These are phyloP conservation scores for Paramormyrops hopkinsi DNA, from an alignment of 2,797 vertebrate genomes.

Conservation along the genomic window DNA sequence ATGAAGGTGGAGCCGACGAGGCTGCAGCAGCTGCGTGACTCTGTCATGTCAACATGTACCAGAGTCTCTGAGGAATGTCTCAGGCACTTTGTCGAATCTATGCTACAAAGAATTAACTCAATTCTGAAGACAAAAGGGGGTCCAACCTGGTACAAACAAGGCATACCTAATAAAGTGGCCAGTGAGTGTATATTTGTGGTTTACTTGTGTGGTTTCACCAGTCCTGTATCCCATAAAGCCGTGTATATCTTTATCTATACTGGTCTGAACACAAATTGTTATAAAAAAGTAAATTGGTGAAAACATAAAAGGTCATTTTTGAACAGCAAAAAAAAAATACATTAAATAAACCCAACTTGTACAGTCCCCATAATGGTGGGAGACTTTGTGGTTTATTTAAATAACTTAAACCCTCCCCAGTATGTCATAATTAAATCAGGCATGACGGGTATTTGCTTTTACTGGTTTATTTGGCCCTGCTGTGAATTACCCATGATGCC, in stretches of 20 bases:
- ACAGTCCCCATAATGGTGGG: neutral
- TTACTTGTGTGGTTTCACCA: neutral
- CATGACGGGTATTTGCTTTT: neutral
- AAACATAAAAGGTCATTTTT: neutral
- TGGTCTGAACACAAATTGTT: neutral
- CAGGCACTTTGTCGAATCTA: neutral
- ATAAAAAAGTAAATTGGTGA: neutral
- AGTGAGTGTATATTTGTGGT: neutral
- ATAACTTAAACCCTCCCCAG: neutral
- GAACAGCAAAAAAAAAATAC: neutral
- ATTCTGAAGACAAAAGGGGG: neutral
- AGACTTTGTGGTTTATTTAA: neutral
- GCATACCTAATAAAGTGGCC: neutral
- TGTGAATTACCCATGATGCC: neutral
- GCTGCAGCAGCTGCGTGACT: too few relatives aligned
- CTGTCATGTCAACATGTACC: neutral
- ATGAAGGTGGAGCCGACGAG: neutral
- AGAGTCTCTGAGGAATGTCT: too few relatives aligned
- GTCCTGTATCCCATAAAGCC: neutral
- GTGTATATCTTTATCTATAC: neutral
- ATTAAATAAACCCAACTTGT: neutral
- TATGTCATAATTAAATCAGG: neutral
- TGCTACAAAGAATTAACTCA: neutral
- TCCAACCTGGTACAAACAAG: neutral
- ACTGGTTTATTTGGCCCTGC: neutral